A percentile compares a stretch with the other conserved stretches of the same genome.
These are phyloP conservation scores for Deilephila elpenor DNA, from an alignment of 2,888 invertebrate species.

Conservation along the genomic window DNA sequence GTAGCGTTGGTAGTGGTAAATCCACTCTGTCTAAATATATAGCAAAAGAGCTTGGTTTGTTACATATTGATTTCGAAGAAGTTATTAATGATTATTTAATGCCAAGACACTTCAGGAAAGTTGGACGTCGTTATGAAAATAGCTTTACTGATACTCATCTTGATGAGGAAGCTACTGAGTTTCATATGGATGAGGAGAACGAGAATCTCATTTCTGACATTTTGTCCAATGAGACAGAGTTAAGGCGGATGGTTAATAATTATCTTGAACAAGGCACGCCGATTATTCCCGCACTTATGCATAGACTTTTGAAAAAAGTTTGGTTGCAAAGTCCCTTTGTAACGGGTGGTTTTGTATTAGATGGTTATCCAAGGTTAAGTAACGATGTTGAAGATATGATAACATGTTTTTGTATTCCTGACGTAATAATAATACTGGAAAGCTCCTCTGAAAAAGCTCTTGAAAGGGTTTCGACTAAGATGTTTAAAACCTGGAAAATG, in stretches of 20 bases:
- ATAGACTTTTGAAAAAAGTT: conserved; percentile 70
- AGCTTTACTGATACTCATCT: conserved; percentile 60
- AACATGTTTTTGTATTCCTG: conserved; percentile 81
- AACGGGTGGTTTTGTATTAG: conserved; percentile 82
- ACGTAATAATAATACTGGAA: conserved; percentile 82
- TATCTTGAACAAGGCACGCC: conserved; percentile 80
- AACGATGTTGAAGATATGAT: conserved; percentile 83
- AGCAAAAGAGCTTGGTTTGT: conserved; percentile 82
- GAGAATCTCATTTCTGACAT: conserved; percentile 60
- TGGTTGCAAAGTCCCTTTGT: conserved; percentile 83
- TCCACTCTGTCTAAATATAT: conserved; percentile 77
- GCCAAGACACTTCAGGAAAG: conserved; percentile 74
- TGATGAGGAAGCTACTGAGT: conserved; percentile 68
- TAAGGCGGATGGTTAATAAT: conserved; percentile 66
- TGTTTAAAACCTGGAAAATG: conserved; percentile 70
- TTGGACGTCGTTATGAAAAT: conserved; percentile 75
- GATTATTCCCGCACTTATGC: conserved; percentile 73
- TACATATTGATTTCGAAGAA: conserved; percentile 78
- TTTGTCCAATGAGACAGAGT: conserved; percentile 67
- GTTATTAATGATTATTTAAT: conserved; percentile 64
- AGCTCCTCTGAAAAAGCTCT: conserved; percentile 60
- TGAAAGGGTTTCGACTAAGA: conserved; percentile 60
- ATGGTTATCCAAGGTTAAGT: conserved; percentile 85
- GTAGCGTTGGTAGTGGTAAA: conserved; percentile 83
- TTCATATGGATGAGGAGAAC: conserved; percentile 70